phyloP scores from a whole-genome alignment of 1,140 invertebrate species.

The Leguminivora glycinivorella region DNA sequence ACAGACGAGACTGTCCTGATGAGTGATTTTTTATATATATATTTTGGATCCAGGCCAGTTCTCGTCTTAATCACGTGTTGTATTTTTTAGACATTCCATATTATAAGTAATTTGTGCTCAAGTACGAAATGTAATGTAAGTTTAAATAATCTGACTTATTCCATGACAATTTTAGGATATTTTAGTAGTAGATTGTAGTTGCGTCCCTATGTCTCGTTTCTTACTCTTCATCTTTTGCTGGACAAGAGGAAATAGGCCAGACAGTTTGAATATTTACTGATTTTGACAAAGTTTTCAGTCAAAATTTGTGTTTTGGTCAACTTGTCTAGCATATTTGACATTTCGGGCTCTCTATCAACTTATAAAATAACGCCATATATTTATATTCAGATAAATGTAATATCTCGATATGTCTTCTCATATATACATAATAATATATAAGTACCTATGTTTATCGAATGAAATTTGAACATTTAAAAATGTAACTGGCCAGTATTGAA shows the following conservation, averaged over 20 bases:
- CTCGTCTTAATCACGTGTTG: conserved; percentile 13
- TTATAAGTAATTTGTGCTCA: conserved; percentile 26
- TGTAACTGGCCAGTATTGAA: conserved; percentile 26
- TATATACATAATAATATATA: conserved; percentile 20
- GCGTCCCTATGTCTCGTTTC: conserved; percentile 5
- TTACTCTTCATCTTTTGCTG: neutral
- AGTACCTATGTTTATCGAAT: conserved; percentile 18
- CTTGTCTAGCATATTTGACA: neutral
- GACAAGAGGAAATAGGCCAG: neutral
- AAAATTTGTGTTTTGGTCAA: neutral
- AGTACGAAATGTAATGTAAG: conserved; percentile 21
- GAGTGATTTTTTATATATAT: conserved; percentile 29
- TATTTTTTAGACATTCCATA: conserved; percentile 28
- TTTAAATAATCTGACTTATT: conserved; percentile 21
- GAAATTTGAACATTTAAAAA: conserved; percentile 23
- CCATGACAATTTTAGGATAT: conserved; percentile 15
- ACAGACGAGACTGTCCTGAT: conserved; percentile 7
- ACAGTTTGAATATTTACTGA: neutral
- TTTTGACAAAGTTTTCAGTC: neutral
- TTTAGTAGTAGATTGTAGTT: conserved; percentile 16
- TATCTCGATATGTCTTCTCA: conserved; percentile 3
- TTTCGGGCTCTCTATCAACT: neutral
- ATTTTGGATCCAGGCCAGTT: conserved; percentile 9
- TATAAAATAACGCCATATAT: conserved; percentile 22
- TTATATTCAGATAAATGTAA: conserved; percentile 10